Evolutionary conservation across 2,797 vertebrate genomes (phyloP).

Genomic region (Gallinago stenura): DNA sequence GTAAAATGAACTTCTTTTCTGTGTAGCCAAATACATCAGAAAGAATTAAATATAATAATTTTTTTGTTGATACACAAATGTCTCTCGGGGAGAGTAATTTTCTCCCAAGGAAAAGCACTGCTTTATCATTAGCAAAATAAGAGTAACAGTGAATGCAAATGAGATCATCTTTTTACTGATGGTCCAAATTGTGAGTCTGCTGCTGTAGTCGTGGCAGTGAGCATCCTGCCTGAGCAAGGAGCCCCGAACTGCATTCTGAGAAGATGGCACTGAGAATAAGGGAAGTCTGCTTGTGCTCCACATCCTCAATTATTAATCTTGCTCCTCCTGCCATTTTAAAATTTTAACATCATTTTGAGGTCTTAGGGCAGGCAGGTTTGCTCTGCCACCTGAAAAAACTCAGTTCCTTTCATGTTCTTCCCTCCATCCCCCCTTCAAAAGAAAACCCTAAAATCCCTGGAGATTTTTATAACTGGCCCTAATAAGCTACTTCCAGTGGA

Average conservation of each 20-base stretch:
- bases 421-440: rapidly evolving
- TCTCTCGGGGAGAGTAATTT: neutral
- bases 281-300: neutral
- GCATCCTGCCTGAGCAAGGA: neutral
- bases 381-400: neutral
- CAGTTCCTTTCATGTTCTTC: neutral
- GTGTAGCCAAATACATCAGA: neutral
- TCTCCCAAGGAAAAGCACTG: neutral
- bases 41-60: neutral
- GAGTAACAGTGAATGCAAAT: neutral
- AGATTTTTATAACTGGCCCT: neutral
- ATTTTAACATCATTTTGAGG: neutral
- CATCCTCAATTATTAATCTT: neutral
- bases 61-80: neutral
- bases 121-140: neutral
- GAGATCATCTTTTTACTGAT: neutral
- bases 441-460: rapidly evolving
- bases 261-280: neutral
- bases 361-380: neutral
- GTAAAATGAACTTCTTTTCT: neutral
- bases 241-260: neutral
- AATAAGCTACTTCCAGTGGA: neutral
- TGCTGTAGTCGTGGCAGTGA: neutral
- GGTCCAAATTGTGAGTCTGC: neutral
- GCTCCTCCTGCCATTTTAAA: neutral